These are phyloP conservation scores for Melanostoma scalare DNA, from an alignment of 2,888 invertebrate genomes.

Conservation along the genomic window DNA sequence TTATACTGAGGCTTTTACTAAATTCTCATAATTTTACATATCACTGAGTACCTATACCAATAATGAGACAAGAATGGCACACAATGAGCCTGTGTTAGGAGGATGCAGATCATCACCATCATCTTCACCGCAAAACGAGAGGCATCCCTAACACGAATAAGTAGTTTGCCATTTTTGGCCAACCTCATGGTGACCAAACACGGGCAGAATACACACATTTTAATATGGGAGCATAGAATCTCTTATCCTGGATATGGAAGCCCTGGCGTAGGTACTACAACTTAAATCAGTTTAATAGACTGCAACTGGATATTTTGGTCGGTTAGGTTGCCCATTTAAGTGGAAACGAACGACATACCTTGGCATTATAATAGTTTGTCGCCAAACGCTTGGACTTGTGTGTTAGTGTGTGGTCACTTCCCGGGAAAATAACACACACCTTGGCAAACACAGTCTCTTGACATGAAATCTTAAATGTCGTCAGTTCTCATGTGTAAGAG, in stretches of 20 bases:
- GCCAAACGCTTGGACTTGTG: slow-evolving; percentile 35
- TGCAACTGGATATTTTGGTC: slow-evolving; percentile 70
- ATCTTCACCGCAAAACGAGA: slow-evolving; percentile 28
- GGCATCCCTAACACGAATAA: slow-evolving; percentile 45
- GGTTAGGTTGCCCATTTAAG: slow-evolving; percentile 70
- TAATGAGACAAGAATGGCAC: slow-evolving; percentile 53
- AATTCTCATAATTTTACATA: slow-evolving; percentile 71
- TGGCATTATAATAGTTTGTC: slow-evolving; percentile 33
- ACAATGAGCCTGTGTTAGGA: slow-evolving; percentile 53
- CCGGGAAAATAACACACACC: slow-evolving; percentile 51
- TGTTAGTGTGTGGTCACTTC: slow-evolving; percentile 53
- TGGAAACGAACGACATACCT: slow-evolving; percentile 63
- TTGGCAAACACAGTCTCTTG: slow-evolving; percentile 47
- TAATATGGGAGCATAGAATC: slow-evolving; percentile 31
- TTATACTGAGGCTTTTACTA: slow-evolving; percentile 20
- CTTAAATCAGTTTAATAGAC: slow-evolving; percentile 72
- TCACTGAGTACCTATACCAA: slow-evolving; percentile 61
- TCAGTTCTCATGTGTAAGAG: slow-evolving; percentile 5
- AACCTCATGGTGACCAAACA: slow-evolving; percentile 60
- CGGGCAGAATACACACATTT: slow-evolving; percentile 36
- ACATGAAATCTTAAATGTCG: slow-evolving; percentile 5
- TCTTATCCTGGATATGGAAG: slow-evolving; percentile 46
- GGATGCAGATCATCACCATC: slow-evolving; percentile 65
- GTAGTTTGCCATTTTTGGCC: slow-evolving; percentile 58
- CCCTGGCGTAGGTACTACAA: slow-evolving; percentile 31